Evolutionary conservation across 1,140 invertebrate species (phyloP).

Genomic region (Pomacea maculata): DNA sequence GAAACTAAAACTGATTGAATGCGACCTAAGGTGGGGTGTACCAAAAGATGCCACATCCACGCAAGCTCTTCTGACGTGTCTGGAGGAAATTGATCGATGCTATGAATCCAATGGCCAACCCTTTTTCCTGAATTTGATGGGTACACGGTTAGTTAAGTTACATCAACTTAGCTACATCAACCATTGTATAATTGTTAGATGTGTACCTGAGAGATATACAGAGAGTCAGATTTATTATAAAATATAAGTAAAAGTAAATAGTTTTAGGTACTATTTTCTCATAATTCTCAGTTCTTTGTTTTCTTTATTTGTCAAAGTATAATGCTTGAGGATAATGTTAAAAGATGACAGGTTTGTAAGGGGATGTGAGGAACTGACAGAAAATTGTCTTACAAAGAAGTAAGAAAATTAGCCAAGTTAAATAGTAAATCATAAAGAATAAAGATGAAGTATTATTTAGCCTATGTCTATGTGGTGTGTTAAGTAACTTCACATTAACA

Average conservation of each 20-base stretch:
- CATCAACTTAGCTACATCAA: too few species aligned
- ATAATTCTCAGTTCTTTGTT: too few species aligned
- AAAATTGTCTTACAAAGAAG: background rate
- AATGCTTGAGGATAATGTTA: too few species aligned
- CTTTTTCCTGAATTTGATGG: slow-evolving; percentile 60
- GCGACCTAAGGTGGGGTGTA: slow-evolving; percentile 65
- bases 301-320: too few species aligned
- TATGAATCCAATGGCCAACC: slow-evolving; percentile 51
- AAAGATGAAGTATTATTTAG: background rate
- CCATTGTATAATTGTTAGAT: too few species aligned
- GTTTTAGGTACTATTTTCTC: too few species aligned
- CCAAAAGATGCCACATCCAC: slow-evolving; percentile 56
- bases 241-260: too few species aligned
- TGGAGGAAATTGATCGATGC: slow-evolving; percentile 62
- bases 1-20: slow-evolving; percentile 57
- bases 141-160: slow-evolving; percentile 51
- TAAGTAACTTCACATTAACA: background rate
- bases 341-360: too few species aligned
- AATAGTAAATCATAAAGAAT: background rate
- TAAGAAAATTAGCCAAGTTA: background rate
- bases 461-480: background rate
- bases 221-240: too few species aligned
- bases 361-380: too few species aligned
- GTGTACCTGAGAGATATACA: too few species aligned
- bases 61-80: slow-evolving; percentile 57